A percentile compares a stretch with the other conserved stretches of the same genome.
These are phyloP conservation scores for Cyrtodaria siliqua DNA, from an alignment of 2,888 invertebrate genomes.

Conservation along the genomic window DNA sequence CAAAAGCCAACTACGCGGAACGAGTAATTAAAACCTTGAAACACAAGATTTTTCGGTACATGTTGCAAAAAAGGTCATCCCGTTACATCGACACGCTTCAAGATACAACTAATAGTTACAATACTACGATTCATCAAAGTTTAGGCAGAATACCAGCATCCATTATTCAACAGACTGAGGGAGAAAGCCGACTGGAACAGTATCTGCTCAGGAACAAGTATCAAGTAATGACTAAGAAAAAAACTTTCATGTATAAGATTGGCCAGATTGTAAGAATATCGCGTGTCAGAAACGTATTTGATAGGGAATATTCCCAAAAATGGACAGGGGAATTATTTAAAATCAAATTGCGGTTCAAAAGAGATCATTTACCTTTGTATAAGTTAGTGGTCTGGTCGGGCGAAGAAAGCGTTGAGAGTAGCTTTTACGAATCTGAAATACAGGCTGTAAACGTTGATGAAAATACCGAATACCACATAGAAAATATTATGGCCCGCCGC, in stretches of 20 bases:
- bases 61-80: no score
- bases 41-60: no score
- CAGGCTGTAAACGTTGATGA: constrained; percentile 23
- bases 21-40: no score
- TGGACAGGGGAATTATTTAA: constrained; percentile 12
- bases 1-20: no score
- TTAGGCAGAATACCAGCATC: no score
- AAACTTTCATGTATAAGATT: not conserved
- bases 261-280: not conserved
- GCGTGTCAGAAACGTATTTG: constrained; percentile 1
- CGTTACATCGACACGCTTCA: no score
- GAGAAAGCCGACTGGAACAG: no score
- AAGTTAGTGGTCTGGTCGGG: constrained; percentile 31
- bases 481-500: constrained; percentile 10
- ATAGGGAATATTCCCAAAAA: constrained; percentile 14
- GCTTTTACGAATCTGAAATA: constrained; percentile 27
- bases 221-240: no score
- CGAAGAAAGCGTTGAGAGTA: constrained; percentile 17
- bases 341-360: not conserved
- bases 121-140: no score
- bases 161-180: no score
- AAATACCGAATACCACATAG: constrained; percentile 17
- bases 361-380: constrained; percentile 33
- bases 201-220: no score
- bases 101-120: no score